Evolutionary conservation across 1,140 invertebrate species (phyloP), one percentile per base, ranked within the genome.

Genomic region (Formica selysi): DNA sequence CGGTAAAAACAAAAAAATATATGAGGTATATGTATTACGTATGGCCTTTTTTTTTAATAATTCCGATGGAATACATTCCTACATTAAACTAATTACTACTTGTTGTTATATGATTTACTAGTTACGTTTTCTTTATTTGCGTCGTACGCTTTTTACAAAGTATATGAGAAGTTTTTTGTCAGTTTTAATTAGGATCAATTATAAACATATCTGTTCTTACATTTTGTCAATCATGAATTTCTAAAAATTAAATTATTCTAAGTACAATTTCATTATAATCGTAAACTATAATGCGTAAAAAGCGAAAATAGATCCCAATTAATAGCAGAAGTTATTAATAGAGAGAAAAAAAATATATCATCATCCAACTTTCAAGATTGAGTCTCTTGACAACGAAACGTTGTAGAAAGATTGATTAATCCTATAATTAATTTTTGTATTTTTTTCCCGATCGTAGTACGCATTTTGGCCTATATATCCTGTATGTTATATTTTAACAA

Each of bases 401-500:
- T 51, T 51, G 3, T 13, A 51, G 4, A 4, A 51, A 51, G 4
- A 16, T 44, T 44, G 4, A 51, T 51, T 51, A 22, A 22, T 22
- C 22, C 3, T 51, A 51, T 51, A 51, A 51, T 51, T 51, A 51
- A 51, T 19, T 5, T 51, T 51, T 51, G 48, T 51, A 16, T 41
- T 13, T 13, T 51, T 13, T 51, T 51, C 4, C 48, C 10, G 3
- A 5, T 51, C 48, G 0, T 51, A 51, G 3, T 44, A 44, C 44
- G 10, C 26, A 13, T 62, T 7, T 64, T 10, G 10, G 6, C 6
- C 38, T 38, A 38, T 38, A 38, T 38, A 41, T 41, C 2, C 3
- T 62, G 10, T 54, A n/a, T 51, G n/a, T 10, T 76, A 76, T n/a
- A 13, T 64, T 78, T 48, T 19, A 48, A 26, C 13, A 44, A 36